phyloP scores from a whole-genome alignment of 2,888 invertebrate species.

The Plutella xylostella region DNA sequence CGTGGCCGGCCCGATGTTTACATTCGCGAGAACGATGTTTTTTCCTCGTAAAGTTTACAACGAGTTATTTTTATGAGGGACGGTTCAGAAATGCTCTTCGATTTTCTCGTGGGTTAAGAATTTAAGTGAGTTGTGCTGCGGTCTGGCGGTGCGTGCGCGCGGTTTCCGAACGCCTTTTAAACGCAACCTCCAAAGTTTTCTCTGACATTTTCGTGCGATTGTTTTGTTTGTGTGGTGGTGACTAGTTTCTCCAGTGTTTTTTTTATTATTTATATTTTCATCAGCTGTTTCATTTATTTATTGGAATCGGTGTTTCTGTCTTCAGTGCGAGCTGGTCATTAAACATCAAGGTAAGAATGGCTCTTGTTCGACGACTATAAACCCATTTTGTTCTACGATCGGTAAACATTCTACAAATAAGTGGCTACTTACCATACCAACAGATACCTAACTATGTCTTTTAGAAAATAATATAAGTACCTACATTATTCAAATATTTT shows the following conservation, averaged over 20 bases:
- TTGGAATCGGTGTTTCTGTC: no score
- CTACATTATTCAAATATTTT: no score
- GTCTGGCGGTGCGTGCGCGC: constrained; percentile 15
- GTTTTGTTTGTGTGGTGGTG: constrained; percentile 21
- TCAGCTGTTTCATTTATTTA: no score
- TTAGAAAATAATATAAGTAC: no score
- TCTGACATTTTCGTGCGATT: constrained; percentile 18
- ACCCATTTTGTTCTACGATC: no score
- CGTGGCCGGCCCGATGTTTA: constrained; percentile 33
- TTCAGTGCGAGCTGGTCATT: no score
- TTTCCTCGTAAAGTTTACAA: constrained; percentile 29
- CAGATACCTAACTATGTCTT: no score
- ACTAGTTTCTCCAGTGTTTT: background rate
- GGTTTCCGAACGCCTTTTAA: constrained; percentile 22
- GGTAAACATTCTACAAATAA: no score
- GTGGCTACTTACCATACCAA: no score
- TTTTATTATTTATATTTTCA: constrained; percentile 16
- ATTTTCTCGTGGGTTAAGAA: no score
- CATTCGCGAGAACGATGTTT: constrained; percentile 34
- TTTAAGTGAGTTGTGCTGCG: background rate
- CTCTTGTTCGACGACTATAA: no score
- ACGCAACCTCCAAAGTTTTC: constrained; percentile 18
- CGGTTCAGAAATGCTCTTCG: background rate
- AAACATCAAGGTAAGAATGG: no score
- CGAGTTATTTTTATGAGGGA: constrained; percentile 44